Base-by-base conservation (phyloP, 1,140 invertebrate species). In the Marisa cornuarietis region DNA sequence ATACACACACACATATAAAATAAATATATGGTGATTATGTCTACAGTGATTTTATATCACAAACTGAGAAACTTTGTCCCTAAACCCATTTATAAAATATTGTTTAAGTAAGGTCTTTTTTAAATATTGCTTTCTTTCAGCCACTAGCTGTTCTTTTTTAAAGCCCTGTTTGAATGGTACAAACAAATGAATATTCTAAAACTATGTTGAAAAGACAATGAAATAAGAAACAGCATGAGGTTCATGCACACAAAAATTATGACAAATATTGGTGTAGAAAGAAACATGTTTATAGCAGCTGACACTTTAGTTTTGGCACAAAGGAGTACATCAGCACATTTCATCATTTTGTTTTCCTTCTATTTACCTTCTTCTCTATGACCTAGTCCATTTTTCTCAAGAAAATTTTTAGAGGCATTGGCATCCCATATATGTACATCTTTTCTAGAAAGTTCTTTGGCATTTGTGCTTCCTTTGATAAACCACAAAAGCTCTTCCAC, bases 401-500 rank as follows among this genome's bases (percentile, higher is more conserved):
- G 92, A 91, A 96, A 99, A 83, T 94, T 93, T 81, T 96, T 92
- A 0, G 96, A 96, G 83, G 97, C 98, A 91, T 99, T 99, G 0
- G 94, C 95, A 93, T 99, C 97, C 99, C 99, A 99, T 87, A 99
- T 99, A 85, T 96, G 94, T n/a, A 99, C 94, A 71, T 94, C 94
- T 90, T 97, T 97, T 4, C 94, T 93, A 68, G 94, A 92, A 24
- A 99, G 91, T 77, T 95, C 94, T 88, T 98, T 97, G 0, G 96
- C 95, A 92, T 99, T 96, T 8, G 98, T 99, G 42, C 95, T 95
- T 14, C 98, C 99, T 84, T 93, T 93, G 68, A 99, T 95, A 91
- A 99, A 99, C 92, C 92, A 92, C 0, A 99, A 90, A 9, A 99
- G 91, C 90, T 99, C 99, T 91, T 99, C 97, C 26, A 97, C 94